These are phyloP conservation scores for Nycticebus coucang DNA, from an alignment of 2,113 vertebrate genomes.

Conservation along the genomic window DNA sequence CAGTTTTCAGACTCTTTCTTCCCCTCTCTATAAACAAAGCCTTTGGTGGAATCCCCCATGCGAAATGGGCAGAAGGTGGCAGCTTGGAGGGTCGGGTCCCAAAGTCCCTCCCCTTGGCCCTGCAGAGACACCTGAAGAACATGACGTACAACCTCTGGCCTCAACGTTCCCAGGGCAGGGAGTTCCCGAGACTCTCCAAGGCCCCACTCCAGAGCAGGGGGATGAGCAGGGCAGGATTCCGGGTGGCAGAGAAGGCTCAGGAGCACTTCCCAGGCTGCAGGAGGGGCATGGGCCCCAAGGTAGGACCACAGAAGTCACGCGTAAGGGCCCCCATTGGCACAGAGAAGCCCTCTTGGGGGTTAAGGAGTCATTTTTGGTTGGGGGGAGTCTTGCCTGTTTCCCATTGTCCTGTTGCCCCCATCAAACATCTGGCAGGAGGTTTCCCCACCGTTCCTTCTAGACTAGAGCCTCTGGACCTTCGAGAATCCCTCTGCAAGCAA, in stretches of 20 bases:
- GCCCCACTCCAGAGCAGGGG: neutral
- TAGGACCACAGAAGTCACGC: neutral
- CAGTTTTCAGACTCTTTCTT: neutral
- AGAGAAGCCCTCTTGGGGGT: neutral
- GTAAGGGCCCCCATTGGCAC: neutral
- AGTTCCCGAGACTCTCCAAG: no score
- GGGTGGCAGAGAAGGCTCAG: neutral
- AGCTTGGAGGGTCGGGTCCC: no score
- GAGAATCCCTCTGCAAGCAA: neutral
- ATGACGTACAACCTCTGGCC: neutral
- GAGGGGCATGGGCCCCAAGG: neutral
- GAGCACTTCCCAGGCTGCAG: neutral
- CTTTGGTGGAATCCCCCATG: neutral
- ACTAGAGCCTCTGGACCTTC: no score
- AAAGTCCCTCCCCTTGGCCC: neutral
- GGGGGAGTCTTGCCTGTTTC: neutral
- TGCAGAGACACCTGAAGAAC: neutral
- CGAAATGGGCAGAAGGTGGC: neutral
- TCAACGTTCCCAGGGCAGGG: no score
- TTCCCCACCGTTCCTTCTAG: neutral
- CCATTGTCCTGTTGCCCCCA: neutral
- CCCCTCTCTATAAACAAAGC: neutral
- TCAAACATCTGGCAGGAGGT: neutral
- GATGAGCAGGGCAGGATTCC: neutral
- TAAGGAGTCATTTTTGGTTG: neutral